Evolutionary conservation across 1,140 invertebrate species (phyloP), one percentile per base, ranked within the genome.

Genomic region (Drosophila oshimai): DNA sequence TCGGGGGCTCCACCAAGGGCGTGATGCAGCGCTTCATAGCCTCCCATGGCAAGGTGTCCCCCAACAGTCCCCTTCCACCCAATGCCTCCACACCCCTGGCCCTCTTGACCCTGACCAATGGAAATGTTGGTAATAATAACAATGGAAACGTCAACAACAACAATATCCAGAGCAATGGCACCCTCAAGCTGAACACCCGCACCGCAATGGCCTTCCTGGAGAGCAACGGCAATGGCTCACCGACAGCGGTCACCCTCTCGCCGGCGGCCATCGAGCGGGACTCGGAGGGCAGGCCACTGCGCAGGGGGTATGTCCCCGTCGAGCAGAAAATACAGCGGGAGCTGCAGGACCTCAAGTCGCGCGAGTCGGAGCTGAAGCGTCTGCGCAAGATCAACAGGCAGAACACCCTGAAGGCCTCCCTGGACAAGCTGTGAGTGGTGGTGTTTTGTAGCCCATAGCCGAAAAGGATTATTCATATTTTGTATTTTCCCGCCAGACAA

Each of bases 311-410:
- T 72, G 93, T 94, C 1, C 94, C 94, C 1, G 95, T 95, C 1
- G 95, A 96, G 83, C 94, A 95, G 67, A 96, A 96, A 89, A 96
- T 96, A 51, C 95, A 96, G 84, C 94, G 94, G 54, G 95, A 96
- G 89, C 90, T 96, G 22, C 92, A 93, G 86, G 95, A 95, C 71
- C 95, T 96, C 92, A 95, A 94, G 74, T 93, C 93, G 33, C 92
- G 95, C 33, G 95, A 96, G 76, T 93, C 94, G 49, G 95, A 96
- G 76, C 90, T 96, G 9, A 95, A 94, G 93, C 94, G 92, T 44
- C 91, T 92, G 86, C 91, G 93, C 64, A 93, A 93, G 64, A 68
- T 89, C 39, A 80, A 80, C 28, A 69, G 83, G 10, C 90, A 91
- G 49, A 61, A 92, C 90, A 33, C 93, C 90, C 50, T 90, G 4